Base-by-base conservation (phyloP, 2,797 vertebrate species). In the Bradypodion ventrale region DNA sequence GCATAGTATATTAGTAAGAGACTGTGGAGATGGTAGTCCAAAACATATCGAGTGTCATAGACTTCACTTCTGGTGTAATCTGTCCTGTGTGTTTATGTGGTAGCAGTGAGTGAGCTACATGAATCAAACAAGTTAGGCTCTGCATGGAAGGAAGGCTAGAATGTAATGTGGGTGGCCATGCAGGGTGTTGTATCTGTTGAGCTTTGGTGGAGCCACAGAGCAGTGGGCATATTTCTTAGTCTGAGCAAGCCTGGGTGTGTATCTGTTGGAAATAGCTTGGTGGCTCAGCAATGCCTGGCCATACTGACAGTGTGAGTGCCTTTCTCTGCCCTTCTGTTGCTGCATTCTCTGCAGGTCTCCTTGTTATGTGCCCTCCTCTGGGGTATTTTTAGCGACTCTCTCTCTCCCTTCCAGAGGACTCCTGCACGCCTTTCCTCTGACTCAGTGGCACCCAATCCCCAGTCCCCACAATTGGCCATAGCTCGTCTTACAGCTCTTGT, bases 401-500 rank as follows among this genome's bases (percentile, higher is more conserved):
- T 42, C 63, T 80, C 66, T 70, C 56, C 74, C 74, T 70, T 82
- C 74, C 37, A 40, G 32, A 81, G 73, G 75, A 75, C 56, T 82
- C 59, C 66, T 70, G 65, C 84, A 85, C 73, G 74, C 74, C 56
- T 85, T 79, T 85, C 42, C 12, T 82, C 84, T 85, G 84, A 85
- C 84, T 85, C 84, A 82, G 74, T 82, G 84, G 84, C 84, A 85
- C 79, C 73, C 70, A 82, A 82, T 75, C 77, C 84, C 78, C 32
- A 46, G 42, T 81, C 78, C 59, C 79, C 70, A 65, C 79, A 85
- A 85, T 72, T 85, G 84, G 79, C 70, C 79, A 63, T 49, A 76
- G 84, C 79, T 85, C 84, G 82, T 85, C 56, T 85, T 85, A 85
- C 84, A 85, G 79, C 56, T 82, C 84, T 76, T 10, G 70, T 70